These are phyloP conservation scores for Macroglossus sobrinus DNA, from an alignment of 2,113 vertebrate species.

Conservation along the genomic window DNA sequence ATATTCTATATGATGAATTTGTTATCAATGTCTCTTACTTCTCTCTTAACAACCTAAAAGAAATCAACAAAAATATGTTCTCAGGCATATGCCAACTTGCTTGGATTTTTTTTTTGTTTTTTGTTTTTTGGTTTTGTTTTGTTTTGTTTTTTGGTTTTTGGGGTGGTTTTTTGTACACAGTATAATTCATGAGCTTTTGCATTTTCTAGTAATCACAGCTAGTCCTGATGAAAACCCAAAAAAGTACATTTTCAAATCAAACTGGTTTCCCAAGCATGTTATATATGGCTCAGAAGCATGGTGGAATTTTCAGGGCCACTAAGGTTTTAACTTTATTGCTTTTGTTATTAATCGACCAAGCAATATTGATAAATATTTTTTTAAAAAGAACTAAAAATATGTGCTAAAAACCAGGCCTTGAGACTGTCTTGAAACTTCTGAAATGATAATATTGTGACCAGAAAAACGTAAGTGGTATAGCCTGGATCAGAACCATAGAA, in stretches of 20 bases:
- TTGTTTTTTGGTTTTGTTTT: too few species aligned
- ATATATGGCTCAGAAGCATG: neutral
- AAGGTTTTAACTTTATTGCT: neutral
- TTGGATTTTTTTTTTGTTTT: neutral
- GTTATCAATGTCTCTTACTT: slow-evolving; percentile 52
- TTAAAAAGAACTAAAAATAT: neutral
- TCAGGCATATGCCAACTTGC: neutral
- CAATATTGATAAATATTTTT: neutral
- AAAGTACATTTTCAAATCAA: neutral
- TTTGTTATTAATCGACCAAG: neutral
- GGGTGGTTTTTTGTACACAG: too few species aligned
- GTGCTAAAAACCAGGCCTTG: neutral
- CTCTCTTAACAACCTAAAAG: slow-evolving; percentile 52
- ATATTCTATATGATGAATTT: slow-evolving; percentile 67
- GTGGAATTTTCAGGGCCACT: neutral
- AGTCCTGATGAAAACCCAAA: slow-evolving; percentile 13
- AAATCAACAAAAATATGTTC: slow-evolving; percentile 50
- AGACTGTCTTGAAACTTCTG: neutral
- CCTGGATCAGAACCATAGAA: neutral
- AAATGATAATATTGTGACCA: neutral
- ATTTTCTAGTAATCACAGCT: slow-evolving; percentile 27
- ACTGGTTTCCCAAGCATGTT: slow-evolving; percentile 14
- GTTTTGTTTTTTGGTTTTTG: too few species aligned
- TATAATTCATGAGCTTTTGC: slow-evolving; percentile 24
- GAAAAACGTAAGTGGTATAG: neutral